A percentile compares a stretch with the other conserved stretches of the same genome.
Conservation (phyloP, 1,140 invertebrate genomes). For the Pachypsylla venusta region DNA sequence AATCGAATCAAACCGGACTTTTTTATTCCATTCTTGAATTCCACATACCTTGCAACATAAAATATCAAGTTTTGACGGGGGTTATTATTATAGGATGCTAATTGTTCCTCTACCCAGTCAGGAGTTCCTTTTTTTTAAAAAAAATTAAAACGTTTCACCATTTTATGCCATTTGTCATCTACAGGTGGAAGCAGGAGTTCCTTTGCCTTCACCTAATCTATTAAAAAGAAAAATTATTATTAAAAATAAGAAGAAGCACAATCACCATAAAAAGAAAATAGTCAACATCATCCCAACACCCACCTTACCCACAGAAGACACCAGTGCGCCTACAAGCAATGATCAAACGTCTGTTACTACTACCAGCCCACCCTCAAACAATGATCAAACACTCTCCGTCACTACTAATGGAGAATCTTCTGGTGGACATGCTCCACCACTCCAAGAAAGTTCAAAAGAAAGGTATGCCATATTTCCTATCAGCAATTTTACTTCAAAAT, state of each 20-base stretch:
- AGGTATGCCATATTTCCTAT: neutral
- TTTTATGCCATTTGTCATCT: conserved; percentile 16
- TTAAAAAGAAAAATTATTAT: conserved; percentile 88
- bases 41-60: no score
- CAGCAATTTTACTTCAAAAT: no score
- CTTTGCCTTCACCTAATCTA: conserved; percentile 71
- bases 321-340: conserved; percentile 22
- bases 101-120: no score
- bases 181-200: conserved; percentile 54
- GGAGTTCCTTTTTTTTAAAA: neutral
- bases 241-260: conserved; percentile 96
- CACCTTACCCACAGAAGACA: conserved; percentile 18
- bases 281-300: conserved; percentile 34
- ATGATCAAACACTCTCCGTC: conserved; percentile 8
- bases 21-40: no score
- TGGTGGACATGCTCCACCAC: conserved; percentile 39
- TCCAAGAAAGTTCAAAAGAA: conserved; percentile 46
- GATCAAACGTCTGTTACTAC: conserved; percentile 11
- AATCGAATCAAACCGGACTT: no score
- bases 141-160: neutral
- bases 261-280: conserved; percentile 37
- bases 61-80: no score
- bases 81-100: no score
- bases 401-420: conserved; percentile 40
- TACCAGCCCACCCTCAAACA: conserved; percentile 22